Conservation (phyloP, 2,888 invertebrate species). For the Sycophila texana region DNA sequence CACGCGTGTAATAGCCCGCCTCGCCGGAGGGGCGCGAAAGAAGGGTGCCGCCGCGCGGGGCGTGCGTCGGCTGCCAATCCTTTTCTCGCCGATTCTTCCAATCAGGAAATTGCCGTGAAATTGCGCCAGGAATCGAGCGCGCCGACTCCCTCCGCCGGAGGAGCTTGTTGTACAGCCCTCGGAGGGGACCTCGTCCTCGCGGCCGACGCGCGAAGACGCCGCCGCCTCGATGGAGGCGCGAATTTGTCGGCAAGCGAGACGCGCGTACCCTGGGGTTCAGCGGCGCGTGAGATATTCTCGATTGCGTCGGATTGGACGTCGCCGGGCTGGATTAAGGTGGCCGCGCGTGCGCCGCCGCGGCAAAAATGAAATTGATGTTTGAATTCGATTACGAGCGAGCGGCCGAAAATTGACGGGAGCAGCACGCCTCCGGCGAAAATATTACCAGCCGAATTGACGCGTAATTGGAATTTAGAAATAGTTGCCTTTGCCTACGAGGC, state of each 20-base stretch:
- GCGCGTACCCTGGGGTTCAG: constrained; percentile 20
- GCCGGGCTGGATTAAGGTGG: background rate
- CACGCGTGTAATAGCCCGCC: background rate
- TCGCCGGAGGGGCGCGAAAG: background rate
- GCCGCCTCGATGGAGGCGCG: too few relatives aligned
- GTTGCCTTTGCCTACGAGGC: background rate
- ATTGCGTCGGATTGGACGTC: constrained; percentile 54
- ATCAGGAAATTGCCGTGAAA: constrained; percentile 73
- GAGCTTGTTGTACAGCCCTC: background rate
- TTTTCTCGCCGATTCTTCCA: constrained; percentile 52
- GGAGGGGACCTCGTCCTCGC: background rate
- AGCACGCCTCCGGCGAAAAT: background rate
- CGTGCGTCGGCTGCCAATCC: constrained; percentile 20
- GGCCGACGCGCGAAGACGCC: background rate
- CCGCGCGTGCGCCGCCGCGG: constrained; percentile 7
- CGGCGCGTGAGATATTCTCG: constrained; percentile 35
- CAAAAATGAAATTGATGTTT: constrained; percentile 36
- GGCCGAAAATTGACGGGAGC: too few relatives aligned
- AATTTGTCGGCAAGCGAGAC: too few relatives aligned
- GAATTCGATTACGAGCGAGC: constrained; percentile 15
- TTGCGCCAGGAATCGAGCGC: constrained; percentile 69
- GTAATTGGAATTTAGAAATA: background rate
- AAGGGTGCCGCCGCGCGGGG: constrained; percentile 3
- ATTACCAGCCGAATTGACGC: background rate
- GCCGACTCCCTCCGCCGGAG: constrained; percentile 45